Evolutionary conservation across 2,113 vertebrate species (phyloP).

Genomic region (Craseonycteris thonglongyai): DNA sequence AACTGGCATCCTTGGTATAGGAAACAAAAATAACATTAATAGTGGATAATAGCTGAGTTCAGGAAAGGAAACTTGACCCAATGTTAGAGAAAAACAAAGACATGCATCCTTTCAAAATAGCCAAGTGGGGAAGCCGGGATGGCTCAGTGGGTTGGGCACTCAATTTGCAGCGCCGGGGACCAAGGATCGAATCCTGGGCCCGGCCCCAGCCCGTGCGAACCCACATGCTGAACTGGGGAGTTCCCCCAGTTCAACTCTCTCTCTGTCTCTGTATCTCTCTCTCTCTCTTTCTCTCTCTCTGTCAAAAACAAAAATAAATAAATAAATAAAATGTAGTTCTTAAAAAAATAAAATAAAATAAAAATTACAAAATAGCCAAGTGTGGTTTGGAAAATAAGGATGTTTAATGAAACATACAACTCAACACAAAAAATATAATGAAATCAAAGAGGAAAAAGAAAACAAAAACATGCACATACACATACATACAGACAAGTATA

Average conservation of each 20-base stretch:
- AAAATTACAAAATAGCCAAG: conserved; percentile 54
- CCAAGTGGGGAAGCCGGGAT: too few species aligned
- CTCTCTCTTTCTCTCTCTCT: too few species aligned
- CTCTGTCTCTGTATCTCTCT: too few species aligned
- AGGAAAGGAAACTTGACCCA: conserved; percentile 36
- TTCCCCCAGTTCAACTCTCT: too few species aligned
- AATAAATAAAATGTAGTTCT: too few species aligned
- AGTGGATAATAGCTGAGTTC: conserved; percentile 48
- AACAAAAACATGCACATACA: background rate
- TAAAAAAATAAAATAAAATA: too few species aligned
- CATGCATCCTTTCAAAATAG: conserved; percentile 63
- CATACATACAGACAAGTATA: background rate
- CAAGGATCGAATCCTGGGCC: too few species aligned
- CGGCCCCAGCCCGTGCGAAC: too few species aligned
- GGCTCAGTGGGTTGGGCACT: too few species aligned
- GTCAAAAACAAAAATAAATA: too few species aligned
- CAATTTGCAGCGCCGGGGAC: too few species aligned
- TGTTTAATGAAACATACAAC: conserved; percentile 60
- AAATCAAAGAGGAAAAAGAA: background rate
- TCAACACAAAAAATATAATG: conserved; percentile 59
- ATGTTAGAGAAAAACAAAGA: conserved; percentile 40
- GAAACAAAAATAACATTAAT: conserved; percentile 22
- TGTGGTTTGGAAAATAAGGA: conserved; percentile 67
- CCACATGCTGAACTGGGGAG: too few species aligned
- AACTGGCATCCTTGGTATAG: background rate